phyloP scores from a whole-genome alignment of 2,888 invertebrate genomes.

The Idaea dimidiata region DNA sequence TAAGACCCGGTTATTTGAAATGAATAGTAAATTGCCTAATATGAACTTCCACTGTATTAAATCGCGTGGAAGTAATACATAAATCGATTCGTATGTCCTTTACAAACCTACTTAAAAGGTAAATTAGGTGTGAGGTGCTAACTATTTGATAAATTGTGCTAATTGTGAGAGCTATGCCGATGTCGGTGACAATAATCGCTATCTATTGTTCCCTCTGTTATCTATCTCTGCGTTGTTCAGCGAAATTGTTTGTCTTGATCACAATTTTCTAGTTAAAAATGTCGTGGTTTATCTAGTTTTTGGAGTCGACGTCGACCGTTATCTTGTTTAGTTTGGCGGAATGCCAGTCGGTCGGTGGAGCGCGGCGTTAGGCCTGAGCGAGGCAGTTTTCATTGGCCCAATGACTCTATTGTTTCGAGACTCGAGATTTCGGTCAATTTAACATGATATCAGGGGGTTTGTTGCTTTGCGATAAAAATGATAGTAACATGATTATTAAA shows the following conservation, averaged over 20 bases:
- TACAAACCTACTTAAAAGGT: no score
- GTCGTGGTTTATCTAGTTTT: conserved; percentile 31
- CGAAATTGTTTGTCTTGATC: conserved; percentile 27
- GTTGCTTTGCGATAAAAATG: conserved; percentile 34
- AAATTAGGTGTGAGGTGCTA: no score
- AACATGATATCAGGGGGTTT: conserved; percentile 29
- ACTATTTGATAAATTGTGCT: no score
- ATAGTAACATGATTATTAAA: conserved; percentile 25
- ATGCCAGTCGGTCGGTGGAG: conserved; percentile 49
- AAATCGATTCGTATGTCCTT: no score
- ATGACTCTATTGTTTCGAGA: conserved; percentile 47
- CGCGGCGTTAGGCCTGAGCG: conserved; percentile 38
- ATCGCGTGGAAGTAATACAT: no score
- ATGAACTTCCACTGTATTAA: no score
- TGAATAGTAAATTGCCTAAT: no score
- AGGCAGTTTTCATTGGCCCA: conserved; percentile 54
- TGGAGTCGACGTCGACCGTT: conserved; percentile 33
- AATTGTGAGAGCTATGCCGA: no score
- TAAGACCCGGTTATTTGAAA: no score
- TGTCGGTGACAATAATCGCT: no score
- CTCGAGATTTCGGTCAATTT: conserved; percentile 34
- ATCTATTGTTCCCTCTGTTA: conserved; percentile 25
- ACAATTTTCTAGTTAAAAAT: conserved; percentile 26
- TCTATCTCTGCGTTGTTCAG: conserved; percentile 23
- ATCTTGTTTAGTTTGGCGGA: conserved; percentile 45